These are phyloP conservation scores for Petromus typicus DNA, from an alignment of 2,113 vertebrate genomes.

Conservation along the genomic window DNA sequence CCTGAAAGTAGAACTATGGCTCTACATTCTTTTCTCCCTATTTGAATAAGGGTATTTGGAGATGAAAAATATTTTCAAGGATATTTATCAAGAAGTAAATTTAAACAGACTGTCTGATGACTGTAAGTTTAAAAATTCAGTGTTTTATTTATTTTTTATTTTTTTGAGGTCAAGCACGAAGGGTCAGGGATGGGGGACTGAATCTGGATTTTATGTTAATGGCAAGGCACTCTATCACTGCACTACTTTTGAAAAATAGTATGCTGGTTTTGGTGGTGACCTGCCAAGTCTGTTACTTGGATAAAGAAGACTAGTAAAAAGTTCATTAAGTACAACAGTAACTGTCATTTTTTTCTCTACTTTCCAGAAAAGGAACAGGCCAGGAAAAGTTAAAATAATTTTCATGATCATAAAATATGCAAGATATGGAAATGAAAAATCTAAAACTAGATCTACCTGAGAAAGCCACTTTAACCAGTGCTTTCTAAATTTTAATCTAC, in stretches of 20 bases:
- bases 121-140: background rate
- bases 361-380: background rate
- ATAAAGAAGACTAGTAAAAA: background rate
- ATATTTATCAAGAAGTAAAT: conserved; percentile 34
- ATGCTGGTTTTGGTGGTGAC: background rate
- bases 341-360: background rate
- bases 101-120: background rate
- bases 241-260: background rate
- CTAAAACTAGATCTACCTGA: background rate
- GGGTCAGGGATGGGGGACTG: background rate
- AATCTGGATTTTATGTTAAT: background rate
- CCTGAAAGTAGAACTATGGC: background rate
- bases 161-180: background rate
- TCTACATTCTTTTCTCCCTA: background rate
- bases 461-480: background rate
- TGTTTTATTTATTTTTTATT: background rate
- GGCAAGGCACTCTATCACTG: background rate
- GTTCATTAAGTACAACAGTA: background rate
- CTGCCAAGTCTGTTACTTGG: background rate
- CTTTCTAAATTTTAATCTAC: background rate
- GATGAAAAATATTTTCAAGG: background rate
- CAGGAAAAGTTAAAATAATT: conserved; percentile 26
- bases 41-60: background rate
- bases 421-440: conserved; percentile 1
- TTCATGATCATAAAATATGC: background rate